A percentile compares a stretch with the other conserved stretches of the same genome.
These are phyloP conservation scores for Myxocyprinus asiaticus DNA, from an alignment of 2,113 vertebrate genomes.

Conservation along the genomic window DNA sequence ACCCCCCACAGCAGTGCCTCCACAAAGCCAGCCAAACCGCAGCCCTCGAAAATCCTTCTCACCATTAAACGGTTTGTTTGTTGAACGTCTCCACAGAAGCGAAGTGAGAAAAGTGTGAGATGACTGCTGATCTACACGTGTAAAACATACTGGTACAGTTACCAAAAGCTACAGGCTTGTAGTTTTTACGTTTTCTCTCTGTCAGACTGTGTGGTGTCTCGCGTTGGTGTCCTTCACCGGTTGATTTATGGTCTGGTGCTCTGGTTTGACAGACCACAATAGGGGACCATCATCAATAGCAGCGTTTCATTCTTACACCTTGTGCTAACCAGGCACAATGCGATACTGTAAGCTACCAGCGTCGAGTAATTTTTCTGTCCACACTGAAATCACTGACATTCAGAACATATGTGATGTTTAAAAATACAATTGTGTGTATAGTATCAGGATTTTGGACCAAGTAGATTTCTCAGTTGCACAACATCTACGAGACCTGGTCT, in stretches of 20 bases:
- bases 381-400: too few species aligned
- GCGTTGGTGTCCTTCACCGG: slow-evolving; percentile 67
- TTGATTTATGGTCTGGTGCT: slow-evolving; percentile 68
- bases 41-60: slow-evolving; percentile 35
- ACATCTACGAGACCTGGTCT: too few species aligned
- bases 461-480: too few species aligned
- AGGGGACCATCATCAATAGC: slow-evolving; percentile 53
- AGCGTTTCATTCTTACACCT: slow-evolving; percentile 29
- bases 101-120: slow-evolving; percentile 8
- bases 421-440: too few species aligned
- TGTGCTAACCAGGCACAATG: slow-evolving; percentile 22
- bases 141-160: slow-evolving; percentile 21
- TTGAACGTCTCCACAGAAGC: slow-evolving; percentile 31
- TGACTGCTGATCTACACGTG: slow-evolving; percentile 46
- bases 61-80: slow-evolving; percentile 47
- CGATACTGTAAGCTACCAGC: background rate
- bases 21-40: slow-evolving; percentile 13
- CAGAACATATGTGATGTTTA: too few species aligned
- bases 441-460: too few species aligned
- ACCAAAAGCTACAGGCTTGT: slow-evolving; percentile 53
- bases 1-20: slow-evolving; percentile 39
- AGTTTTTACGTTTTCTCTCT: slow-evolving; percentile 25
- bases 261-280: slow-evolving; percentile 70
- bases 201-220: slow-evolving; percentile 26
- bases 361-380: slow-evolving; percentile 6